Conservation (phyloP, 37 sponge, comb jelly and placozoan species). For the Ephydatia muelleri region DNA sequence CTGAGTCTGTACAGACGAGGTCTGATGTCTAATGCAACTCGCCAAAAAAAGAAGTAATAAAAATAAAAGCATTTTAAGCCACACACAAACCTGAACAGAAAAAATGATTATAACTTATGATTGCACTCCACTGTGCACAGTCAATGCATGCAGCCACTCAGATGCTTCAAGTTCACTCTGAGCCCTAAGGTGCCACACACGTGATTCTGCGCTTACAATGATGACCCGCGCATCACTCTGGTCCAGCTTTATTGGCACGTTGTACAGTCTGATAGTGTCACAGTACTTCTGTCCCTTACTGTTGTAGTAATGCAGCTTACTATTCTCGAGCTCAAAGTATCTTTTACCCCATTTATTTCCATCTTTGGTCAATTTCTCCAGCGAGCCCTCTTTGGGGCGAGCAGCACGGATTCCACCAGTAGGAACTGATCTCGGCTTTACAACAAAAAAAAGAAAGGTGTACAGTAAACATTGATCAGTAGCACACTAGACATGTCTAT, state of each 20-base stretch:
- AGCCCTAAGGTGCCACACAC: constrained; percentile 50
- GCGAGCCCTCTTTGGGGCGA: constrained; percentile 53
- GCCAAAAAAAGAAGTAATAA: no score
- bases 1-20: no score
- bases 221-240: constrained; percentile 39
- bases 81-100: no score
- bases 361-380: constrained; percentile 54
- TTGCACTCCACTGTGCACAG: constrained; percentile 14
- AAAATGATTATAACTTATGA: neutral
- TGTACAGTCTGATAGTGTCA: constrained; percentile 43
- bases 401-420: constrained; percentile 4
- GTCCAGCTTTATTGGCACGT: constrained; percentile 17
- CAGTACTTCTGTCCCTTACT: constrained; percentile 58
- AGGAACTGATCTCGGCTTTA: neutral
- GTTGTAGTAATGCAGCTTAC: constrained; percentile 70
- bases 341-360: constrained; percentile 74
- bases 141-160: constrained; percentile 47
- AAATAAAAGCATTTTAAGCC: no score
- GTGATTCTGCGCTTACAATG: constrained; percentile 34
- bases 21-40: no score
- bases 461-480: neutral
- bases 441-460: neutral
- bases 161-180: constrained; percentile 20
- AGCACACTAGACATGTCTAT: neutral
- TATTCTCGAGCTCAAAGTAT: constrained; percentile 72